Percentiles rank a stretch among this genome's conserved stretches.
phyloP scores from a whole-genome alignment of 1,140 invertebrate genomes.

The Nasonia longicornis region DNA sequence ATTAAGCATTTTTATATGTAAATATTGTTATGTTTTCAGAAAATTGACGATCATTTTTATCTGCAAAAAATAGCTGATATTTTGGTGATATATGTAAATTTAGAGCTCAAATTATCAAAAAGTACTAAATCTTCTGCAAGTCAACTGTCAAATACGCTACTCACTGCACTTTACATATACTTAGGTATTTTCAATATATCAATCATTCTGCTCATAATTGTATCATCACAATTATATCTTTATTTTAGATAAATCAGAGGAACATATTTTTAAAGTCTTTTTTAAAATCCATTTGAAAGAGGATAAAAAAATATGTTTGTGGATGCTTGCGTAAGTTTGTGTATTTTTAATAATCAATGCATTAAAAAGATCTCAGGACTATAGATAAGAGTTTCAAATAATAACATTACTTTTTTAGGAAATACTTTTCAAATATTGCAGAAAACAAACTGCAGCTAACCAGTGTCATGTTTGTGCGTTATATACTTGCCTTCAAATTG shows the following conservation, averaged over 20 bases:
- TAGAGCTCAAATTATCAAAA: constrained; percentile 55
- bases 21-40: constrained; percentile 49
- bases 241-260: constrained; percentile 59
- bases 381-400: too few relatives aligned
- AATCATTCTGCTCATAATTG: too few relatives aligned
- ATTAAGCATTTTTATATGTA: too few relatives aligned
- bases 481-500: constrained; percentile 60
- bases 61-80: constrained; percentile 62
- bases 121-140: constrained; percentile 47
- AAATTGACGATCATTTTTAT: constrained; percentile 52
- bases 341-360: background rate
- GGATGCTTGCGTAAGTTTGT: constrained; percentile 58
- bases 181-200: constrained; percentile 54
- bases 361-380: background rate
- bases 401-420: constrained; percentile 52
- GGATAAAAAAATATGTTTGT: constrained; percentile 55
- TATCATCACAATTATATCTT: background rate
- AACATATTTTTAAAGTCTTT: constrained; percentile 61
- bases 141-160: constrained; percentile 53
- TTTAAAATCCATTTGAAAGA: constrained; percentile 56
- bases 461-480: constrained; percentile 57
- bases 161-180: constrained; percentile 60
- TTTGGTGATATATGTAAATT: constrained; percentile 59
- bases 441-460: constrained; percentile 49
- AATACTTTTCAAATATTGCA: constrained; percentile 54